Evolutionary conservation across 2,113 vertebrate species (phyloP), one percentile per base, ranked within the genome.

Genomic region (Eretmochelys imbricata): DNA sequence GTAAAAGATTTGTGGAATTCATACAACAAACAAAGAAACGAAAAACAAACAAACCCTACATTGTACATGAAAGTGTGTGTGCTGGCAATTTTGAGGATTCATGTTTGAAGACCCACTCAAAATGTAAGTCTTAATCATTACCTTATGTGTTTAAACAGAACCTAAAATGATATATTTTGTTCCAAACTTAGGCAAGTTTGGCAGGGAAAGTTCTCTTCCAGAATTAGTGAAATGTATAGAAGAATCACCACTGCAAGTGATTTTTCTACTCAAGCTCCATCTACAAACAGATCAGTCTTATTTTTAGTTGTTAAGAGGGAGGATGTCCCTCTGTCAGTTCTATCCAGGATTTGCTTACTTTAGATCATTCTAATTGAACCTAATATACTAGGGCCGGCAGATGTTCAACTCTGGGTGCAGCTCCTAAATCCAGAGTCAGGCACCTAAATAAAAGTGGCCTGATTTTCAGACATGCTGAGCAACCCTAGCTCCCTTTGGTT

Each of bases 1-100:
- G 62, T 2, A 57, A 51, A 75, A 75, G 9, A 2, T 65, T 10
- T 50, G 16, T 57, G 46, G 1, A 1, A 4, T 17, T 8, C 62
- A 46, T 38, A 4, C 55, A 17, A 46, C 53, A 59, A 42, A 9
- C 0, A 54, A 53, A 46, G 49, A 59, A 42, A 9, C 0, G 9
- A 53, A 53, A 22, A 54, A 54, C 53, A 54, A 54, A 54, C 8
- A 54, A 22, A 54, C 0, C 0, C 31, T 57, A 57, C 29, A 35
- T 59, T n/a, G n/a, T 20, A 10, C 17, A 14, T 11, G n/a, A 5
- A 75, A n/a, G 20, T 42, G 9, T 24, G 24, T 22, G 38, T n/a
- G 20, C 10, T 42, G 9, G 5, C 69, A 75, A 20, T 38, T 69
- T 72, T 38, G 19, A 75, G n/a, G 69, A 75, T 75, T 75, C 29